Evolutionary conservation across 2,888 invertebrate genomes (phyloP), one percentile per base, ranked within the genome.

Genomic region (Shargacucullia verbasci): DNA sequence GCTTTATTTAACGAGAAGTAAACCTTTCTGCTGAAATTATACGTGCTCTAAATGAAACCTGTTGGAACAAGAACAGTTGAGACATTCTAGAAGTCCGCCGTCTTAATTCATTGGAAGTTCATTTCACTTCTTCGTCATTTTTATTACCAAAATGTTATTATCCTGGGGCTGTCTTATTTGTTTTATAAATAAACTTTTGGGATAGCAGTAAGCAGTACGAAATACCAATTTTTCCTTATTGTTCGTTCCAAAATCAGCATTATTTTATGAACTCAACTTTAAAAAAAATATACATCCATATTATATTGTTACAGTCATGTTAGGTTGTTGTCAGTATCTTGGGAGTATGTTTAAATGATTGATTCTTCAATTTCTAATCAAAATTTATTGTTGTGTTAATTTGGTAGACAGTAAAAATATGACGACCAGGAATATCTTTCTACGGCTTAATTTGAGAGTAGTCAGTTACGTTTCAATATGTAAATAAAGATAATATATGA

Each of bases 181-280:
- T 39, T 61, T 29, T 20, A 3, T 20, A 20, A 20, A 4, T 20
- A 20, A 40, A 45, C 29, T 60, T 43, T 59, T 31, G 25, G 15
- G 40, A 45, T 31, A 35, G 14, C 29, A 27, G 33, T n/a, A n/a
- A 12, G 8, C 10, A 39, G 15, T 48, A 44, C 46, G 10, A 62
- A 55, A 66, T 47, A 43, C 29, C 47, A 39, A 43, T 47, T 59
- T 58, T 47, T 35, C 5, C 11, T 14, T 35, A 38, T 43, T 43
- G 45, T 31, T 29, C 41, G 37, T 31, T 52, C 14, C 25, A 39
- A 38, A 53, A 35, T 48, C 29, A 34, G 45, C 37, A 27, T 59
- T 20, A 20, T 20, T 20, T 2, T 55, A 50, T 41, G 35, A 11
- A n/a, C 41, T 10, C 12, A 47, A 40, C 41, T 57, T 70, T 50